A percentile compares a stretch with the other conserved stretches of the same genome.
Evolutionary conservation across 2,113 vertebrate species (phyloP).

Genomic region (Oplegnathus fasciatus): DNA sequence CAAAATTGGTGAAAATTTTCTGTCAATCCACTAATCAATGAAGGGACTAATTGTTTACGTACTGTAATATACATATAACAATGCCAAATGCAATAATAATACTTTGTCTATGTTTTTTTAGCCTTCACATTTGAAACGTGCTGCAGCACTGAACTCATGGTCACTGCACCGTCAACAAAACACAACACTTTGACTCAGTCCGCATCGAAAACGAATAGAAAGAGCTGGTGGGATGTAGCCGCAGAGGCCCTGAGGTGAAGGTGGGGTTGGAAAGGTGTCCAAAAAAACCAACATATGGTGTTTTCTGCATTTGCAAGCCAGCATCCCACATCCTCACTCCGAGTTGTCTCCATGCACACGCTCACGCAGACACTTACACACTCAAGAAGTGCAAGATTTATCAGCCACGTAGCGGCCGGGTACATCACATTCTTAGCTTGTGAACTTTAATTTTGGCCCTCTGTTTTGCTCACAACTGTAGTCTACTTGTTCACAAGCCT

Average conservation of each 20-base stretch:
- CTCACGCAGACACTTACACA: slow-evolving; percentile 11
- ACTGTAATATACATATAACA: too few species aligned
- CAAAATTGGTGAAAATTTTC: background rate
- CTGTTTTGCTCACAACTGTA: background rate
- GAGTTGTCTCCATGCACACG: slow-evolving; percentile 11
- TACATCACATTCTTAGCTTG: slow-evolving; percentile 19
- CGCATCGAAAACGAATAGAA: background rate
- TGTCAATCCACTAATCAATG: background rate
- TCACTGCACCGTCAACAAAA: slow-evolving; percentile 1
- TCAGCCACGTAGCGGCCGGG: background rate
- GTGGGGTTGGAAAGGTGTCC: slow-evolving; percentile 43
- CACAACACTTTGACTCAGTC: background rate
- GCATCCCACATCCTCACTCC: slow-evolving; percentile 30
- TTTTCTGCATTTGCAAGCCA: slow-evolving; percentile 55
- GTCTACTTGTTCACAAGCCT: background rate
- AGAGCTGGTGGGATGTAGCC: slow-evolving; percentile 8
- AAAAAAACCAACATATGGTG: slow-evolving; percentile 64
- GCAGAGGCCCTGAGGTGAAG: slow-evolving; percentile 46
- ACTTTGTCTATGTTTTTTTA: background rate
- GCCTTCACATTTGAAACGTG: background rate
- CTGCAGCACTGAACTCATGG: background rate
- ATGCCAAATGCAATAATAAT: background rate
- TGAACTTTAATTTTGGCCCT: slow-evolving; percentile 17
- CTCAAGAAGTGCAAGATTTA: slow-evolving; percentile 30
- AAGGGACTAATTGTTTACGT: too few species aligned